Conservation (phyloP, 2,113 vertebrate genomes). For the Pelvicachromis taeniatus region DNA sequence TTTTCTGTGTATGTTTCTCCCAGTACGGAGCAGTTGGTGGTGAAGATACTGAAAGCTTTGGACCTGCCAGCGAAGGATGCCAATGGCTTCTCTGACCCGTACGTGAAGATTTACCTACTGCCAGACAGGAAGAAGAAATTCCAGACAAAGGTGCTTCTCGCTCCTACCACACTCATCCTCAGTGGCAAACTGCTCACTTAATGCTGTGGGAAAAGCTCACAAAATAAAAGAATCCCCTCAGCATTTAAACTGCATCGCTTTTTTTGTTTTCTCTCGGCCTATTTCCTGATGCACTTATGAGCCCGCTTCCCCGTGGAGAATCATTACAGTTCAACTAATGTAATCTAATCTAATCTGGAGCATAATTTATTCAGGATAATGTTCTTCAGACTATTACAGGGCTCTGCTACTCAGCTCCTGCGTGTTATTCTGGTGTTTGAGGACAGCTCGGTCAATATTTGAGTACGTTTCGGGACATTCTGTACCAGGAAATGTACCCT, state of each 20-base stretch:
- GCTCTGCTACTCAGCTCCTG: background rate
- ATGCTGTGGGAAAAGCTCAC: background rate
- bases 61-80: constrained; percentile 90
- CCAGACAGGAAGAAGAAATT: constrained; percentile 95
- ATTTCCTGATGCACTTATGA: background rate
- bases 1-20: background rate
- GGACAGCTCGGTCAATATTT: constrained; percentile 39
- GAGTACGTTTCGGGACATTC: constrained; percentile 8
- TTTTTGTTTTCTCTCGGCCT: background rate
- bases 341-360: constrained; percentile 42
- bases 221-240: background rate
- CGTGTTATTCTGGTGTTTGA: constrained; percentile 28
- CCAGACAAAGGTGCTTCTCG: constrained; percentile 79
- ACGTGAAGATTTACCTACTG: constrained; percentile 93
- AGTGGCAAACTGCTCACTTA: background rate
- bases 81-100: constrained; percentile 91
- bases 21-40: constrained; percentile 88
- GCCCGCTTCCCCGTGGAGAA: background rate
- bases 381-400: background rate
- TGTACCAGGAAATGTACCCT: constrained; percentile 7
- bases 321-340: constrained; percentile 16
- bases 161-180: background rate
- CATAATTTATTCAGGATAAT: constrained; percentile 38
- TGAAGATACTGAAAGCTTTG: constrained; percentile 87
- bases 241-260: background rate